A percentile compares a stretch with the other conserved stretches of the same genome.
These are phyloP conservation scores for Scotopteryx bipunctaria DNA, from an alignment of 2,888 invertebrate species.

Conservation along the genomic window DNA sequence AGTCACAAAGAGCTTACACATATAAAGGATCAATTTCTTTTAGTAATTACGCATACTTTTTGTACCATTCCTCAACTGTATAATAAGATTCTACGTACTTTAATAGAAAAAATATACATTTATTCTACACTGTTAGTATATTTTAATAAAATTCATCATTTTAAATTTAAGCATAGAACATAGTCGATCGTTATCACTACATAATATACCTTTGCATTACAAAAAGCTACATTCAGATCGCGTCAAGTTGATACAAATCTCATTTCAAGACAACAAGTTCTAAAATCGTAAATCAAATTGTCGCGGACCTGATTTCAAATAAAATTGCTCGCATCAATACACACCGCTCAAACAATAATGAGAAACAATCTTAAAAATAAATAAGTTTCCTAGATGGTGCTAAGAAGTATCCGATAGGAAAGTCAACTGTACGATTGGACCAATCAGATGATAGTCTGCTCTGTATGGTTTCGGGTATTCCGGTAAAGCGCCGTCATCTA, in stretches of 20 bases:
- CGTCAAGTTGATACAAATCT: conserved; percentile 21
- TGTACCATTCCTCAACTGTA: conserved; percentile 68
- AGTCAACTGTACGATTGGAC: too few species aligned
- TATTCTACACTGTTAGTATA: conserved; percentile 42
- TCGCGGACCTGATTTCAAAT: neutral
- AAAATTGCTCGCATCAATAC: neutral
- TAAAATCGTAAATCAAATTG: conserved; percentile 12
- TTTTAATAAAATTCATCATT: conserved; percentile 59
- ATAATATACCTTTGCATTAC: conserved; percentile 48
- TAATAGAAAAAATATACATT: conserved; percentile 65
- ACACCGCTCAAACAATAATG: too few species aligned
- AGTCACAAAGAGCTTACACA: conserved; percentile 19
- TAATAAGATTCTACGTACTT: conserved; percentile 59
- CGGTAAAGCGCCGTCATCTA: too few species aligned
- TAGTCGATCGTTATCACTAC: conserved; percentile 49
- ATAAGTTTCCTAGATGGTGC: too few species aligned
- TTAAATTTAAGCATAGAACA: conserved; percentile 55
- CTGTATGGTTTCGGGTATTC: too few species aligned
- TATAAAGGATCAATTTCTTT: conserved; percentile 29
- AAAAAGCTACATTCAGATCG: conserved; percentile 25
- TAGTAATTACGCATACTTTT: conserved; percentile 32
- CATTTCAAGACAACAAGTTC: conserved; percentile 19
- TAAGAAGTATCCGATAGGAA: too few species aligned
- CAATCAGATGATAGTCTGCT: too few species aligned
- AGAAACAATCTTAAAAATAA: too few species aligned